A percentile compares a stretch with the other conserved stretches of the same genome.
These are phyloP conservation scores for Jaculus jaculus DNA, from an alignment of 2,113 vertebrate genomes.

Conservation along the genomic window DNA sequence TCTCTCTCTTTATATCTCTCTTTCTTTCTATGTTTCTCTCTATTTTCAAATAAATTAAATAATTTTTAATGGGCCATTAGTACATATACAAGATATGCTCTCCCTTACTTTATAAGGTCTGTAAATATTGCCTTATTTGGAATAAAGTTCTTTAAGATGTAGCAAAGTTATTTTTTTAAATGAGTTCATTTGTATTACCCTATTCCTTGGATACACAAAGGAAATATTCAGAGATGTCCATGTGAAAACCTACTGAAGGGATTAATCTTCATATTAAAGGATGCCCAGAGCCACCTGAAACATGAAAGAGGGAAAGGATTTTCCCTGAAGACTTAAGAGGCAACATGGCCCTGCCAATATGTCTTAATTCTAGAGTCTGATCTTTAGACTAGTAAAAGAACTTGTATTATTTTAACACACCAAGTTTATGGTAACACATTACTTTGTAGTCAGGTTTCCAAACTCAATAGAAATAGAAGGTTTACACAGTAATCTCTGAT, in stretches of 20 bases:
- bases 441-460: background rate
- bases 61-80: background rate
- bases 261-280: background rate
- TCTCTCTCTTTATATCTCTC: no score
- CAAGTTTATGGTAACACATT: background rate
- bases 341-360: rapidly evolving
- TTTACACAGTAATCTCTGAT: background rate
- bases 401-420: background rate
- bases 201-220: background rate
- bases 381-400: background rate
- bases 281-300: background rate
- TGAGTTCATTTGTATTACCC: background rate
- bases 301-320: background rate
- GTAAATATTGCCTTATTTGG: background rate
- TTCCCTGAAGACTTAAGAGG: background rate
- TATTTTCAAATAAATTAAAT: no score
- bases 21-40: no score
- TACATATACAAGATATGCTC: background rate
- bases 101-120: background rate
- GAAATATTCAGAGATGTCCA: background rate
- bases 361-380: background rate
- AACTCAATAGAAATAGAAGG: background rate
- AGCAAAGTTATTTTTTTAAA: background rate
- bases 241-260: background rate
- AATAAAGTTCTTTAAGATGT: background rate